Percentiles rank a stretch among this genome's conserved stretches.
Conservation (phyloP, 2,797 vertebrate genomes). For the Brotula barbata region DNA sequence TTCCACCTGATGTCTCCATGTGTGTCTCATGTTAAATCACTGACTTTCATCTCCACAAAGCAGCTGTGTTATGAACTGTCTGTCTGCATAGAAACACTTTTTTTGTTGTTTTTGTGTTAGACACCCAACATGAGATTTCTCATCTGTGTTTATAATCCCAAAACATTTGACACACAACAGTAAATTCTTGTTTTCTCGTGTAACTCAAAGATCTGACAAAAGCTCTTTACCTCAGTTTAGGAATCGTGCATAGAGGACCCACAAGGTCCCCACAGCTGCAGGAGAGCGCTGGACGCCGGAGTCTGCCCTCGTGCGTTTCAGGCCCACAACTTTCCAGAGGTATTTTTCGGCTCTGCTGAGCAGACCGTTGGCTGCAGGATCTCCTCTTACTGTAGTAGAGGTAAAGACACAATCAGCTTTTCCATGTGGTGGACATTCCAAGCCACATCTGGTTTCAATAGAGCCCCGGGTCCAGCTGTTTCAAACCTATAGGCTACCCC, state of each 20-base stretch:
- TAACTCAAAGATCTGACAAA: slow-evolving; percentile 16
- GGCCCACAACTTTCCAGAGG: slow-evolving; percentile 63
- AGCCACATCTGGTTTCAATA: slow-evolving; percentile 76
- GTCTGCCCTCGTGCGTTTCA: slow-evolving; percentile 37
- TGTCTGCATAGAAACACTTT: background rate
- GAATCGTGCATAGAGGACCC: slow-evolving; percentile 18
- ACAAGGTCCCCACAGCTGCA: slow-evolving; percentile 20
- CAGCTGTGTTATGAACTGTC: slow-evolving; percentile 44
- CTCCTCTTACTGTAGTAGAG: slow-evolving; percentile 61
- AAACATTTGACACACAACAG: slow-evolving; percentile 28
- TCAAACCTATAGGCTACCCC: slow-evolving; percentile 61
- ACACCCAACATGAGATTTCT: slow-evolving; percentile 60
- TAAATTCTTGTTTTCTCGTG: slow-evolving; percentile 40
- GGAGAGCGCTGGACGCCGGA: slow-evolving; percentile 31
- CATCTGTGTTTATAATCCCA: slow-evolving; percentile 36
- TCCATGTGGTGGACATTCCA: slow-evolving; percentile 77
- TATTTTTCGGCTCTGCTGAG: slow-evolving; percentile 41
- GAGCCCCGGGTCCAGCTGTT: slow-evolving; percentile 70
- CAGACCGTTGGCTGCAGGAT: slow-evolving; percentile 65
- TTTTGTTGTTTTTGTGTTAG: slow-evolving; percentile 31
- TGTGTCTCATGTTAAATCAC: slow-evolving; percentile 37
- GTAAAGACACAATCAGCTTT: slow-evolving; percentile 73
- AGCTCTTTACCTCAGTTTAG: slow-evolving; percentile 10
- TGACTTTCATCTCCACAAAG: slow-evolving; percentile 38
- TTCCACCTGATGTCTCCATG: slow-evolving; percentile 39